These are phyloP conservation scores for Calephelis nemesis DNA, from an alignment of 1,140 invertebrate species.

Conservation along the genomic window DNA sequence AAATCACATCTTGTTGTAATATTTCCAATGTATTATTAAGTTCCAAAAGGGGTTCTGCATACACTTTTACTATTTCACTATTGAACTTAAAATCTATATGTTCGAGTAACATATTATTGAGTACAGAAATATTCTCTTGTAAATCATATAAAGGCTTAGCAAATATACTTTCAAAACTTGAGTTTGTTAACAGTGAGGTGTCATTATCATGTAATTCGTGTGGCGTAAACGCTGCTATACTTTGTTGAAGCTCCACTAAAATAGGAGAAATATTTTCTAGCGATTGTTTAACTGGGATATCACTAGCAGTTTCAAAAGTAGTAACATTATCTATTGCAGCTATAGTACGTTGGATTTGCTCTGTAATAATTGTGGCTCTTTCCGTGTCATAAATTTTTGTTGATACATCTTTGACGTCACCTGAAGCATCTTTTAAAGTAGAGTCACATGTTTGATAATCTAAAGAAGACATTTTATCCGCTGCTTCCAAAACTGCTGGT, in stretches of 20 bases:
- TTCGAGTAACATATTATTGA: constrained; percentile 62
- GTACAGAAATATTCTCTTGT: constrained; percentile 54
- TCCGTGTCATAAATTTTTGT: constrained; percentile 31
- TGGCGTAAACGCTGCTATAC: constrained; percentile 43
- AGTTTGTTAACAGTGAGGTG: constrained; percentile 62
- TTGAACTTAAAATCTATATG: constrained; percentile 61
- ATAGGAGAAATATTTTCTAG: constrained; percentile 55
- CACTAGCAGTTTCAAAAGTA: constrained; percentile 42
- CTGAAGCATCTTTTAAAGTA: constrained; percentile 18
- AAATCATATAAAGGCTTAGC: constrained; percentile 63
- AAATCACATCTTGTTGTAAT: constrained; percentile 72
- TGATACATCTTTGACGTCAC: constrained; percentile 46
- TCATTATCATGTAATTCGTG: constrained; percentile 42
- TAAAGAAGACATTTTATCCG: constrained; percentile 76
- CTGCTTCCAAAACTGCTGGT: constrained; percentile 60
- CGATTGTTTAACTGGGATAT: constrained; percentile 37
- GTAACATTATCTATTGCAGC: constrained; percentile 48
- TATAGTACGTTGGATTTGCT: constrained; percentile 57
- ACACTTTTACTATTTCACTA: constrained; percentile 63
- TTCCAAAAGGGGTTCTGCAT: constrained; percentile 77
- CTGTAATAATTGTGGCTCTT: constrained; percentile 46
- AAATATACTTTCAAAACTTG: constrained; percentile 48
- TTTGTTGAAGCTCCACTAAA: constrained; percentile 59
- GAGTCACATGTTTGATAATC: constrained; percentile 74
- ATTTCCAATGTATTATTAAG: constrained; percentile 72